Base-by-base conservation (phyloP, 2,113 vertebrate species). In the Equus przewalskii region DNA sequence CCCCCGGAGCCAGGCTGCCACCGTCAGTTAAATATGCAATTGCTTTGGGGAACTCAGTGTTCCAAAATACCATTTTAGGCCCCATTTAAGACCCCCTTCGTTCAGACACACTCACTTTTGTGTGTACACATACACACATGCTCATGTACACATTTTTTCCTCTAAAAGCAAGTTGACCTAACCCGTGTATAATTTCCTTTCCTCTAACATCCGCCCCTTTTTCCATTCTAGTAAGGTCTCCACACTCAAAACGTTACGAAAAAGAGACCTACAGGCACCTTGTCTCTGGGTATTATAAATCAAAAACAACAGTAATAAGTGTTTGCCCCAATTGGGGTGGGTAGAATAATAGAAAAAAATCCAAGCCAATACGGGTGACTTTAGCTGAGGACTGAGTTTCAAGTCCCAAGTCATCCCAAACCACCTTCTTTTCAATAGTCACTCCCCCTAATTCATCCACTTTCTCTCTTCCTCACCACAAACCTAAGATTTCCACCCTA, bases 11-110 rank as follows among this genome's bases (percentile, higher is more conserved):
- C 89, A 96, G 76, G 72, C 91, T 69, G 51, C 92, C 92, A 83
- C 97, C 96, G 82, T 97, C 97, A 96, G 72, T 91, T 94, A 97
- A 97, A 96, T 97, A 81, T 46, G 82, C 90, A 88, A 91, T 97
- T 98, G 86, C 92, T 97, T 86, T 2, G 3, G 72, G 94, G 96
- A 95, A 94, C 73, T 96, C 60, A 24, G 46, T 62, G 73, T 89
- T 96, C 89, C 91, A 96, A 94, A 97, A 96, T 79, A 91, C 75
- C 89, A 95, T 84, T 93, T 97, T 87, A 87, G 96, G 41, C 58
- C 93, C 88, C 89, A 33, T 93, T 75, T 87, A 96, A 92, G 80
- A 87, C 60, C 75, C 86, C 89, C 91, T 92, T 94, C 96, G 64
- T 83, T 87, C 89, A 92, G 75, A 95, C 65, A 87, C 76, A 85